Percentiles rank a stretch among this genome's conserved stretches.
These are phyloP conservation scores for Marmota flaviventris DNA, from an alignment of 2,113 vertebrate genomes.

Conservation along the genomic window DNA sequence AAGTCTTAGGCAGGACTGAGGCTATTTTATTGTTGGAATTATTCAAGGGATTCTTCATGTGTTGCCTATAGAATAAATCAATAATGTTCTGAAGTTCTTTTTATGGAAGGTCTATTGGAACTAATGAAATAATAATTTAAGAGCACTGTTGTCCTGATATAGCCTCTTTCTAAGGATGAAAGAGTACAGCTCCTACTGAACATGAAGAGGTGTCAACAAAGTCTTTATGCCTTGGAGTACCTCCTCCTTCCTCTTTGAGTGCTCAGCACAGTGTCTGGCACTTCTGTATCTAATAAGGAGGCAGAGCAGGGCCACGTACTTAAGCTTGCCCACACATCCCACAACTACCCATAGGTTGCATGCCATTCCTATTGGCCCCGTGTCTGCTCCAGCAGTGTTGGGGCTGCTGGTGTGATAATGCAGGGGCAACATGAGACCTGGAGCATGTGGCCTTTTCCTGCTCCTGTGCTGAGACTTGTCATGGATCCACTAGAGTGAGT, in stretches of 20 bases:
- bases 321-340: neutral
- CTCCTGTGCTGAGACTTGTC: accelerated
- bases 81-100: neutral
- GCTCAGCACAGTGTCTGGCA: neutral
- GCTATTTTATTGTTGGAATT: neutral
- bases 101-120: neutral
- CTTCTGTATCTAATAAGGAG: neutral
- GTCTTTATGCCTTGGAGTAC: neutral
- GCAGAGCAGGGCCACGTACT: neutral
- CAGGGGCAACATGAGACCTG: neutral
- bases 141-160: constrained; percentile 19
- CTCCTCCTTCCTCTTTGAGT: neutral
- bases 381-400: neutral
- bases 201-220: neutral
- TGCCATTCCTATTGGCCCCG: accelerated
- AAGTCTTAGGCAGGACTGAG: neutral
- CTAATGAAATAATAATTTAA: constrained; percentile 35
- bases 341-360: accelerated
- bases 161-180: neutral
- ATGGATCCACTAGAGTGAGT: neutral
- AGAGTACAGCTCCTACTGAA: neutral
- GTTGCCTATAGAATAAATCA: neutral
- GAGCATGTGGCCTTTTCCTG: neutral
- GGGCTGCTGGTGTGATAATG: neutral
- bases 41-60: neutral